Evolutionary conservation across 2,797 vertebrate species (phyloP), one percentile per base, ranked within the genome.

Genomic region (Helostoma temminkii): DNA sequence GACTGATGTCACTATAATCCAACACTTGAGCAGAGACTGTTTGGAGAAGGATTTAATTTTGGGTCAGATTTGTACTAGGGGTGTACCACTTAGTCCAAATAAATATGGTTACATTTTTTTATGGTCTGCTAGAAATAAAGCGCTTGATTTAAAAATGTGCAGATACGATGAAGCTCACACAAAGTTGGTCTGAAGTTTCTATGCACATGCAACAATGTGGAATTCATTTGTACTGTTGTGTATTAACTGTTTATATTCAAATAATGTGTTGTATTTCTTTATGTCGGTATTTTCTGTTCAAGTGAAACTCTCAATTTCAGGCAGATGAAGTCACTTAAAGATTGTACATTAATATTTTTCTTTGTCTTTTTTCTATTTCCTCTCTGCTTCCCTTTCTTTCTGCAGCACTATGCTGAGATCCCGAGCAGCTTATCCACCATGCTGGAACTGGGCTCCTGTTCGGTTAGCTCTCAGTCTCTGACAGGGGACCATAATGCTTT

Each of bases 391-490:
- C 47, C 67, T 36, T 64, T 9, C 71, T 62, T 63, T 65, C 57
- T 73, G 68, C 83, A 98, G 97, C 94, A 95, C 93, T 90, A 98
- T 97, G 96, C 93, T 92, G 95, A 94, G 66, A 81, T 78, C 80
- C 86, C 49, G 30, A 62, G 66, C 48, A 34, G 70, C 65, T 81
- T 85, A 69, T 80, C 86, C 80, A 94, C 89, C 78, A 98, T 98
- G 97, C 92, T 96, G 92, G 95, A 97, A 92, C 89, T 94, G 69
- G 91, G 95, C 90, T 91, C 95, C 9, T 94, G 91, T 90, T 94
- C 95, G 8, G 93, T 92, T 88, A 94, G 92, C 64, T 83, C 93
- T 76, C 93, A 89, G 86, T 92, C 94, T 91, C 92, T 94, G 86
- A 91, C 94, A 70, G 94, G 78, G 71, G 81, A 95, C 82, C 88